Conservation (phyloP, 2,888 invertebrate species). For the Acanthopleura granulata region DNA sequence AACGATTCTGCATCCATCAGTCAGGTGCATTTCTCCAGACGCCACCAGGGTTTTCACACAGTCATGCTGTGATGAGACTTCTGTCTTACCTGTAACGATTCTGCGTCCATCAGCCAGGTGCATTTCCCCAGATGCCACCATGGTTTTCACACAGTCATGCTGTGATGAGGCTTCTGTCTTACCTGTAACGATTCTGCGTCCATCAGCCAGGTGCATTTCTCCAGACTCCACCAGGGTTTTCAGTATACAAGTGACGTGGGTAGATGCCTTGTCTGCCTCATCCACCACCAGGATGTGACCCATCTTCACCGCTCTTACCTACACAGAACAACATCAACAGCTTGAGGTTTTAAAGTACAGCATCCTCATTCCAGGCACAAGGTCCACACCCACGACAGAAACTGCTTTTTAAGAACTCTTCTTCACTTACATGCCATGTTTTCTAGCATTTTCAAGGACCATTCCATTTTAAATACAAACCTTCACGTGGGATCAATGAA, state of each 20-base stretch:
- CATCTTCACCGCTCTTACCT: slow-evolving; percentile 81
- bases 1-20: slow-evolving; percentile 92
- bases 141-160: slow-evolving; percentile 78
- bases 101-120: slow-evolving; percentile 92
- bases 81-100: slow-evolving; percentile 75
- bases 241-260: slow-evolving; percentile 95
- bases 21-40: slow-evolving; percentile 93
- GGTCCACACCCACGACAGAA: no score
- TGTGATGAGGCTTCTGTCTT: not conserved
- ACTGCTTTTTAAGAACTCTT: no score
- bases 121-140: slow-evolving; percentile 97
- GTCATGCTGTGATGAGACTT: no score
- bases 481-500: no score
- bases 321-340: not conserved
- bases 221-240: slow-evolving; percentile 96
- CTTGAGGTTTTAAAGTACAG: no score
- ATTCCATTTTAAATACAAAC: no score
- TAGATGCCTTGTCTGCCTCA: slow-evolving; percentile 98
- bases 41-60: slow-evolving; percentile 91
- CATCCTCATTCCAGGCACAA: no score
- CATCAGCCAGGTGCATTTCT: slow-evolving; percentile 95
- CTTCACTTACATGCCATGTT: no score
- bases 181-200: slow-evolving; percentile 83
- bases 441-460: no score
- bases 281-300: slow-evolving; percentile 95